Evolutionary conservation across 64 coral and sea anemone genomes (phyloP).

Genomic region (Montipora cactus): DNA sequence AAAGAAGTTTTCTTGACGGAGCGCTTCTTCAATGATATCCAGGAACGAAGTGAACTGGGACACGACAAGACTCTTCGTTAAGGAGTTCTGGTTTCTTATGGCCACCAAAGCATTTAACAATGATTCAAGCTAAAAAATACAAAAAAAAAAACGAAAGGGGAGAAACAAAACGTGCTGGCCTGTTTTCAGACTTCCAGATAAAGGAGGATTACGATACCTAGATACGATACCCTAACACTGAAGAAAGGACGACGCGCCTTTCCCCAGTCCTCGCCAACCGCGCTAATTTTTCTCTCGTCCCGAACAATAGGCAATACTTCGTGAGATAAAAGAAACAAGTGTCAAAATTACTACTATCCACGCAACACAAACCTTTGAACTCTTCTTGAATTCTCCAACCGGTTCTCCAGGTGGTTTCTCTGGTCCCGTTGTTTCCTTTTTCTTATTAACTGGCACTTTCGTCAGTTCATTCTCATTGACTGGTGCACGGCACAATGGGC

Average conservation of each 20-base stretch:
- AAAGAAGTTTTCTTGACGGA: constrained; percentile 56
- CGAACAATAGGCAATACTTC: too few species aligned
- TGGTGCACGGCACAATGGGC: constrained; percentile 80
- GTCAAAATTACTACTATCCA: background rate
- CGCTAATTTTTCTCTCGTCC: too few species aligned
- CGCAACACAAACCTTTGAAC: constrained; percentile 67
- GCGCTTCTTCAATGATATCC: constrained; percentile 74
- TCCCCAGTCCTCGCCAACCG: too few species aligned
- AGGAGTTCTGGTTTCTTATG: constrained; percentile 80
- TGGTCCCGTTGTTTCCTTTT: constrained; percentile 40
- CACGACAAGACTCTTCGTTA: constrained; percentile 78
- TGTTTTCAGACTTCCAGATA: too few species aligned
- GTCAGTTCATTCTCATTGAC: constrained; percentile 82
- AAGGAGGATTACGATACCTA: too few species aligned
- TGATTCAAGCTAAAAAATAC: constrained; percentile 66
- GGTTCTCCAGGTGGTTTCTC: background rate
- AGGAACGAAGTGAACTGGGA: constrained; percentile 93
- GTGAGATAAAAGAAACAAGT: too few species aligned
- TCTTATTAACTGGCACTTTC: constrained; percentile 74
- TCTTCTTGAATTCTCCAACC: constrained; percentile 9
- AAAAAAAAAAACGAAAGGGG: background rate
- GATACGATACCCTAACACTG: too few species aligned
- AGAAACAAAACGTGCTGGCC: too few species aligned
- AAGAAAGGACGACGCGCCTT: too few species aligned
- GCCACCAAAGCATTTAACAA: constrained; percentile 74